A percentile compares a stretch with the other conserved stretches of the same genome.
Evolutionary conservation across 2,888 invertebrate species (phyloP).

Genomic region (Brachyptera putata): DNA sequence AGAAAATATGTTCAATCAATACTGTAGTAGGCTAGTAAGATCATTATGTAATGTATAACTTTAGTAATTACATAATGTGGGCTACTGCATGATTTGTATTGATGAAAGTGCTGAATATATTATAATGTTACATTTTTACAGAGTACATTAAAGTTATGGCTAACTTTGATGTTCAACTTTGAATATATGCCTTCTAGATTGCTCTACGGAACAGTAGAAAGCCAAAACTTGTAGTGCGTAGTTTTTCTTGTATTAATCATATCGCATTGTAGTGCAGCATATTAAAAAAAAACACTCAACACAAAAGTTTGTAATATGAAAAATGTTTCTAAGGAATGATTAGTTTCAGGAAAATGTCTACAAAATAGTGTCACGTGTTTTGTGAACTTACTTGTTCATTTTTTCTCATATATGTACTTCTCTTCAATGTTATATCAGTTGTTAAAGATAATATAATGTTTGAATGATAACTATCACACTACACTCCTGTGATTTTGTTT

Average conservation of each 20-base stretch:
- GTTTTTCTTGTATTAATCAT: not conserved
- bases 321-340: not conserved
- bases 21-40: not conserved
- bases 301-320: constrained; percentile 10
- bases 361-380: no score
- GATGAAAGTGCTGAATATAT: constrained; percentile 15
- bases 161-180: constrained; percentile 9
- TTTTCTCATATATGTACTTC: no score
- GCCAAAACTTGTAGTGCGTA: not conserved
- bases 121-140: not conserved
- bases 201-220: not conserved
- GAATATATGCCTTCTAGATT: constrained; percentile 12
- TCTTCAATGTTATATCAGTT: no score
- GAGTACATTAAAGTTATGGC: no score
- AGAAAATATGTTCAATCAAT: no score
- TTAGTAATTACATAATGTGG: constrained; percentile 1
- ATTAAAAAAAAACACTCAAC: not conserved
- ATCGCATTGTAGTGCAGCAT: constrained; percentile 17
- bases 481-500: no score
- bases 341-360: not conserved
- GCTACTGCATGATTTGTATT: constrained; percentile 16
- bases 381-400: no score
- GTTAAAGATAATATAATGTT: no score
- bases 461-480: no score
- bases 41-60: not conserved